These are phyloP conservation scores for Norana najaformis DNA, from an alignment of 2,888 invertebrate species.

Conservation along the genomic window DNA sequence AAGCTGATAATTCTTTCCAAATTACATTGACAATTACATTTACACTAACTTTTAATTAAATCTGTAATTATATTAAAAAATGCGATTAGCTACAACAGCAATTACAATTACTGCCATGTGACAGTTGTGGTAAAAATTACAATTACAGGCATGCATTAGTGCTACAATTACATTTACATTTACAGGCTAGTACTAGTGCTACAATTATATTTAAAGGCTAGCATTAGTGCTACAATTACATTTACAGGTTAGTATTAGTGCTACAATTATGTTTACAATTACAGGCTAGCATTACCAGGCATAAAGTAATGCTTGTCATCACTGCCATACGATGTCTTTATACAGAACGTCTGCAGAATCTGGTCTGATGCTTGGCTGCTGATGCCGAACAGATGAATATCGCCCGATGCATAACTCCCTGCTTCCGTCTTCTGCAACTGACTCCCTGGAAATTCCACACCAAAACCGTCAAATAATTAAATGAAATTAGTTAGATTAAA, in stretches of 20 bases:
- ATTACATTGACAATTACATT: not conserved
- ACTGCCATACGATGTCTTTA: conserved; percentile 36
- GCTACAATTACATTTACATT: no score
- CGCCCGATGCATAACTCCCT: conserved; percentile 39
- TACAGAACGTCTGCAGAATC: conserved; percentile 38
- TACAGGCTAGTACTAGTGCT: no score
- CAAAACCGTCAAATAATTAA: not conserved
- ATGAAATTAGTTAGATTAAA: not conserved
- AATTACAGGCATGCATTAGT: no score
- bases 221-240: no score
- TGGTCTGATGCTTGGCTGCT: not conserved
- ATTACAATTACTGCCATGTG: no score
- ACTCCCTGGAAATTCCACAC: conserved; percentile 28
- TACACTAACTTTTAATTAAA: no score
- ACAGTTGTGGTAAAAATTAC: no score
- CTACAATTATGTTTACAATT: not conserved
- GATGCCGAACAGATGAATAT: conserved; percentile 42
- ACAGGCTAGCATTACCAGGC: conserved; percentile 2
- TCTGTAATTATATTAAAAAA: no score
- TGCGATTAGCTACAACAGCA: no score
- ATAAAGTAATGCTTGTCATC: conserved; percentile 28
- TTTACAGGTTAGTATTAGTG: not conserved
- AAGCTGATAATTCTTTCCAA: no score
- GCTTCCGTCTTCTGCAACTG: conserved; percentile 43
- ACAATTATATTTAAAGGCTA: no score